Evolutionary conservation across 2,888 invertebrate species (phyloP).

Genomic region (Ormyrus rosae): DNA sequence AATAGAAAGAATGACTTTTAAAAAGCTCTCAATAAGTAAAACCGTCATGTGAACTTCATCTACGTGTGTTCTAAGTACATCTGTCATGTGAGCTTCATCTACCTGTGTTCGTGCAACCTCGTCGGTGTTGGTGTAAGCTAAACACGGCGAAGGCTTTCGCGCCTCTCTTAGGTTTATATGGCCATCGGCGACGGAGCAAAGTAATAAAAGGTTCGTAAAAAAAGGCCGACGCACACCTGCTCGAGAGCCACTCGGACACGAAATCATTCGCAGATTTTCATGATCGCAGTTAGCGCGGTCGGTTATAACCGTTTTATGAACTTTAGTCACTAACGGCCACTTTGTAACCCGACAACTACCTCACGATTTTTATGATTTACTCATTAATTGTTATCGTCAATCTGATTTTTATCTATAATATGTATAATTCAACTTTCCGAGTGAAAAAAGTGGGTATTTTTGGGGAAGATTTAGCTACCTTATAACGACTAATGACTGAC

Average conservation of each 20-base stretch:
- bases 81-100: background rate
- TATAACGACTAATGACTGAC: too few relatives aligned
- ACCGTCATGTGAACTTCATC: background rate
- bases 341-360: too few relatives aligned
- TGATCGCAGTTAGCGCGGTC: too few relatives aligned
- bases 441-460: too few relatives aligned
- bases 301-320: too few relatives aligned
- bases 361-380: too few relatives aligned
- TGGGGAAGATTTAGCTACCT: too few relatives aligned
- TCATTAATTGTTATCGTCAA: too few relatives aligned
- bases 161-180: background rate
- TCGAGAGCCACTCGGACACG: constrained; percentile 3
- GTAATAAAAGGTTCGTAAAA: constrained; percentile 23
- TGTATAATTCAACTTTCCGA: too few relatives aligned
- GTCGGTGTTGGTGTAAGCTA: too few relatives aligned
- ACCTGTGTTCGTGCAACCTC: background rate
- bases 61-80: background rate
- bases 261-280: background rate
- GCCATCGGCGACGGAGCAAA: background rate
- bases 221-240: constrained; percentile 6
- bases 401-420: too few relatives aligned
- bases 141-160: background rate
- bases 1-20: constrained; percentile 39
- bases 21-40: constrained; percentile 25
- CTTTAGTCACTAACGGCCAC: too few relatives aligned